These are phyloP conservation scores for Cheirogaleus medius DNA, from an alignment of 2,113 vertebrate genomes.

Conservation along the genomic window DNA sequence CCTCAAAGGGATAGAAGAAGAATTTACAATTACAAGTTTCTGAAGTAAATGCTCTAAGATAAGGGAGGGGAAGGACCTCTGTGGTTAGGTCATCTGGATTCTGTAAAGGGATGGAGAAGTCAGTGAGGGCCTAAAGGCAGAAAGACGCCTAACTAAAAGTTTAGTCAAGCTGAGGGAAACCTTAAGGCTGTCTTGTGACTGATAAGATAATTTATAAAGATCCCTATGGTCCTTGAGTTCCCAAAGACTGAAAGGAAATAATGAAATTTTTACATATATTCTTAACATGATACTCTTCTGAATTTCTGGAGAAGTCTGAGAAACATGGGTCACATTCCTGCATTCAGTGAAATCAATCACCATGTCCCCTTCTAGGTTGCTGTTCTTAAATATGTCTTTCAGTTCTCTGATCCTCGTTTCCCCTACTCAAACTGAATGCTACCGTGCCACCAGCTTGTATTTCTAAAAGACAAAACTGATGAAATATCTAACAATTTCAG, in stretches of 20 bases:
- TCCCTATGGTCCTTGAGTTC: background rate
- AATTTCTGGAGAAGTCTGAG: background rate
- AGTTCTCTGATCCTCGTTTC: background rate
- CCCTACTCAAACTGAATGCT: background rate
- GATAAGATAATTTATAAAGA: background rate
- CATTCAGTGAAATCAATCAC: background rate
- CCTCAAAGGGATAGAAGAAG: background rate
- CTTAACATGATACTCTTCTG: background rate
- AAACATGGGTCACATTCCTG: background rate
- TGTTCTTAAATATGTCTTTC: background rate
- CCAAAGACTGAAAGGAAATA: background rate
- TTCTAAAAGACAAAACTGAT: background rate
- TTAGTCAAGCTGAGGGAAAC: background rate
- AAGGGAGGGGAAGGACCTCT: background rate
- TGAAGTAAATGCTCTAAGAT: background rate
- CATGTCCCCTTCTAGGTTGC: background rate
- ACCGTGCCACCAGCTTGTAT: background rate
- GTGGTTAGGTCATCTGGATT: background rate
- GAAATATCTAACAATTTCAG: background rate
- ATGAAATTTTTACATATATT: background rate
- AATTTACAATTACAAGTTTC: background rate
- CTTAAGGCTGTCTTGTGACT: background rate
- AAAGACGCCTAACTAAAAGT: background rate
- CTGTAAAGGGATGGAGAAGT: background rate
- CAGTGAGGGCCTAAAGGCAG: background rate